phyloP scores from a whole-genome alignment of 2,888 invertebrate genomes.

The Lucinisca nassula region DNA sequence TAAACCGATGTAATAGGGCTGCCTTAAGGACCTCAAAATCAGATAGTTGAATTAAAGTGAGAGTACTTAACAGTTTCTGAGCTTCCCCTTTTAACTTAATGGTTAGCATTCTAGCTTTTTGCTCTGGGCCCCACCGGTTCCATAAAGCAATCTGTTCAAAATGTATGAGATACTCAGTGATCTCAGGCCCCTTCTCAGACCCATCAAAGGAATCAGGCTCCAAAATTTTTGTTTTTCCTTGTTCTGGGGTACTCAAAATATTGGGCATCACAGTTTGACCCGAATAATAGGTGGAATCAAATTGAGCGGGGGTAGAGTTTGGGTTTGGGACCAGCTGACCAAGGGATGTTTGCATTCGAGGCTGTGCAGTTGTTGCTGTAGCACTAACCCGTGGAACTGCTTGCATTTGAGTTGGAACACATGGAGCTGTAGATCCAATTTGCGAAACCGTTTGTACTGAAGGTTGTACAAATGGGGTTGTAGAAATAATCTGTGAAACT shows the following conservation, averaged over 20 bases:
- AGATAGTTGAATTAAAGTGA: not conserved
- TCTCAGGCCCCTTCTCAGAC: slow-evolving; percentile 1
- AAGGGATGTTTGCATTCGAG: not conserved
- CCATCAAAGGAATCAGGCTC: not conserved
- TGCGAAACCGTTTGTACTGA: not conserved
- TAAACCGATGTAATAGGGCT: not conserved
- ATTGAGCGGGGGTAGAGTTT: not conserved
- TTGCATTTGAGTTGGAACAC: too few relatives aligned
- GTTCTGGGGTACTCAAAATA: not conserved
- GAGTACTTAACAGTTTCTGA: not conserved
- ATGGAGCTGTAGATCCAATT: too few relatives aligned
- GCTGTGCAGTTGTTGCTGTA: not conserved
- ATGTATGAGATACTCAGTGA: not conserved
- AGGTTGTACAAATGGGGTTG: not conserved
- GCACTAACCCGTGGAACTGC: not conserved
- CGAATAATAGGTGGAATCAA: not conserved
- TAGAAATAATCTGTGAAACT: not conserved
- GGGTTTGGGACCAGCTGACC: not conserved
- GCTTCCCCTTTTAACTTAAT: not conserved
- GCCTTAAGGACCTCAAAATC: not conserved
- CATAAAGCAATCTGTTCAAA: slow-evolving; percentile 1
- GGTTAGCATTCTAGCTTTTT: not conserved
- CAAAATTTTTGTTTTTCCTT: not conserved
- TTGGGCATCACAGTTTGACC: not conserved
- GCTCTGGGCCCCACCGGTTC: not conserved